Conservation (phyloP, 1,140 invertebrate species). For the Monochamus saltuarius region DNA sequence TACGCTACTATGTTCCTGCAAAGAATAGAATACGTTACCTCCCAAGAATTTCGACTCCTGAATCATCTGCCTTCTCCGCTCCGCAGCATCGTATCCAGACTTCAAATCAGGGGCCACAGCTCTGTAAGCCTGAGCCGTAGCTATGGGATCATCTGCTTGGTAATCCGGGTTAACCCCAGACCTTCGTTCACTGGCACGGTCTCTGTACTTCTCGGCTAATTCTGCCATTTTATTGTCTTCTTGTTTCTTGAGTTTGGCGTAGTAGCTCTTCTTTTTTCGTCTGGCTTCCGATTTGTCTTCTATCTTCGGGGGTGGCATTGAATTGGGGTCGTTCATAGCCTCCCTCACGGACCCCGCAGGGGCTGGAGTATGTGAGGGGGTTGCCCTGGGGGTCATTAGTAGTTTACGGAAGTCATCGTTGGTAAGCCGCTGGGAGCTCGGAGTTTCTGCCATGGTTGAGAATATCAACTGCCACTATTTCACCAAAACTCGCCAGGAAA, state of each 20-base stretch:
- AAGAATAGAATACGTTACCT: constrained; percentile 48
- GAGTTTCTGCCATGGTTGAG: constrained; percentile 40
- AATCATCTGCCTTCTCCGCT: constrained; percentile 91
- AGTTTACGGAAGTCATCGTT: constrained; percentile 97
- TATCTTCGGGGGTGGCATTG: constrained; percentile 43
- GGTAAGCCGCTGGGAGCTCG: constrained; percentile 74
- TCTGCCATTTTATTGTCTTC: constrained; percentile 96
- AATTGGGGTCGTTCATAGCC: constrained; percentile 59
- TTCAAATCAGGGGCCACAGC: constrained; percentile 95
- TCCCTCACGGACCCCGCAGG: constrained; percentile 58
- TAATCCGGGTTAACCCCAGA: constrained; percentile 84
- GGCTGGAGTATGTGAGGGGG: constrained; percentile 59
- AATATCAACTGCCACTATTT: not conserved
- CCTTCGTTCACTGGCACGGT: constrained; percentile 89
- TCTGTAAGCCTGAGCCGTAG: constrained; percentile 86
- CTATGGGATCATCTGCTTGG: constrained; percentile 79
- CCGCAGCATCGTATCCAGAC: constrained; percentile 92
- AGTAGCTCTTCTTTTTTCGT: constrained; percentile 87
- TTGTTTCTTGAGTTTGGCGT: constrained; percentile 92
- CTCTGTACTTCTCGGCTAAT: constrained; percentile 92
- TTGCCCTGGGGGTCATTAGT: constrained; percentile 87
- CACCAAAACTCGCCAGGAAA: no score
- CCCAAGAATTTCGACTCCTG: constrained; percentile 99
- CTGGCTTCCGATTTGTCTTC: constrained; percentile 65
- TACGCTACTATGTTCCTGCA: no score